These are phyloP conservation scores for Germaria angustata DNA, from an alignment of 2,888 invertebrate species.

Conservation along the genomic window DNA sequence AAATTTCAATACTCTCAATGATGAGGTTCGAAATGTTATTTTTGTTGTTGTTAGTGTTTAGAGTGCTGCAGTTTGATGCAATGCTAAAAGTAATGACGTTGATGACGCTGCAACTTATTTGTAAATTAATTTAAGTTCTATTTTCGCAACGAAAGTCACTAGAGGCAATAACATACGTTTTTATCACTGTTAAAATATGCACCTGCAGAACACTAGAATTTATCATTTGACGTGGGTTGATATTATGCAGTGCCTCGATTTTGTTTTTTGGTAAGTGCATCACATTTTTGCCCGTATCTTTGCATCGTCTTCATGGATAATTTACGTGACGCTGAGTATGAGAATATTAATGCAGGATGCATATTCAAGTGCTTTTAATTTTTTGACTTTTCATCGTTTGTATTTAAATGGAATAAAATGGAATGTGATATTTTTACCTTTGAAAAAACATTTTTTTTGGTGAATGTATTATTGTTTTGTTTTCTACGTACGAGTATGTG, in stretches of 20 bases:
- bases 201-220: not conserved
- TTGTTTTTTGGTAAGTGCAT: not conserved
- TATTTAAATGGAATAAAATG: not conserved
- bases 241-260: not conserved
- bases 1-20: conserved; percentile 13
- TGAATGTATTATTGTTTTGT: not conserved
- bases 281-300: not conserved
- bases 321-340: conserved; percentile 49
- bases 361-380: conserved; percentile 7
- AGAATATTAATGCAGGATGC: conserved; percentile 7
- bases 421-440: not conserved
- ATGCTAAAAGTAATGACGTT: not conserved
- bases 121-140: conserved; percentile 13
- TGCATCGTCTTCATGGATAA: conserved; percentile 6
- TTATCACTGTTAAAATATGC: not conserved
- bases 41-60: not conserved
- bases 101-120: conserved; percentile 39
- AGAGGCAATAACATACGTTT: not conserved
- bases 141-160: not conserved
- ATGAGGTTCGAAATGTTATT: conserved; percentile 2
- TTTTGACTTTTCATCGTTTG: conserved; percentile 19
- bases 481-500: too few species aligned
- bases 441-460: not conserved
- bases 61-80: not conserved
- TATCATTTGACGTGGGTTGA: not conserved